A percentile compares a stretch with the other conserved stretches of the same genome.
Conservation (phyloP, 2,797 vertebrate genomes). For the Urosaurus nigricauda region DNA sequence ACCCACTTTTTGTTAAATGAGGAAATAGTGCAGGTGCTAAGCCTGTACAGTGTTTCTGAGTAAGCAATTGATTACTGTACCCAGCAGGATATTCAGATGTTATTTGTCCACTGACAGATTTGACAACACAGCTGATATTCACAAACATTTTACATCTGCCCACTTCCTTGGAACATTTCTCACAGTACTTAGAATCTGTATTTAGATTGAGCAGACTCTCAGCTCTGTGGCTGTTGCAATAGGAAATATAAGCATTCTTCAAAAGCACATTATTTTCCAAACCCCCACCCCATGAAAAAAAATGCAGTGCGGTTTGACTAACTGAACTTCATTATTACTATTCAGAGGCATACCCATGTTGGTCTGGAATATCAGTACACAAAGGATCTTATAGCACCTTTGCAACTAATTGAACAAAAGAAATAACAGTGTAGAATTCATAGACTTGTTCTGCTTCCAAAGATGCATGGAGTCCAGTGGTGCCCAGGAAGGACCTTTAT, state of each 20-base stretch:
- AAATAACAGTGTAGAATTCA: no score
- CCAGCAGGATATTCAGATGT: slow-evolving; percentile 45
- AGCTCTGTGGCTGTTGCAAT: background rate
- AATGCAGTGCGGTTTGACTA: background rate
- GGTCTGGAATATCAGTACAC: no score
- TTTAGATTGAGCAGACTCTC: background rate
- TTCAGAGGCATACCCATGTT: no score
- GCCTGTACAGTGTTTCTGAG: slow-evolving; percentile 47
- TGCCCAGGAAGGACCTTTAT: no score
- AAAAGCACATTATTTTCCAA: background rate
- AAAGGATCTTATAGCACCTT: no score
- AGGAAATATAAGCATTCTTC: slow-evolving; percentile 42
- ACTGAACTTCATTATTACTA: background rate
- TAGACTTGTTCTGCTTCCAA: no score
- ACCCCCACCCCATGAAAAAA: background rate
- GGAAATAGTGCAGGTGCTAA: slow-evolving; percentile 49
- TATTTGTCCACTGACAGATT: slow-evolving; percentile 46
- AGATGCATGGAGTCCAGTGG: no score
- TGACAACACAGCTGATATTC: slow-evolving; percentile 33
- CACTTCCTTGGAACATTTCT: slow-evolving; percentile 46
- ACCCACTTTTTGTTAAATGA: background rate
- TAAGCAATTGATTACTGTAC: slow-evolving; percentile 58
- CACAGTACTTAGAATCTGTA: slow-evolving; percentile 41
- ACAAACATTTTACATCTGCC: slow-evolving; percentile 16
- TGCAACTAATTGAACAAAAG: no score